phyloP scores from a whole-genome alignment of 2,888 invertebrate genomes.

The Strigamia maritima region DNA sequence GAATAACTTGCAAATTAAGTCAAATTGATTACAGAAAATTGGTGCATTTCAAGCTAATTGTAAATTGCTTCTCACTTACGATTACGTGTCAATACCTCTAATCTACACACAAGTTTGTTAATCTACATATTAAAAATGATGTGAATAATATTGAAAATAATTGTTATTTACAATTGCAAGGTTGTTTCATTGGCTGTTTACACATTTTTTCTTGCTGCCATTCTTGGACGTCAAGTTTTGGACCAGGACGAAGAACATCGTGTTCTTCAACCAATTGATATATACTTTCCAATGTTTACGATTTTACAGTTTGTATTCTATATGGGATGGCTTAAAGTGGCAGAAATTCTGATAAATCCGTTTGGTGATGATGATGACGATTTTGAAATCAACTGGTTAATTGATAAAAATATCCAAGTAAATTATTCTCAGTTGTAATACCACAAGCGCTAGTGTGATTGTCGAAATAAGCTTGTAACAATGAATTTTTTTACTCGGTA shows the following conservation, averaged over 20 bases:
- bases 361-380: constrained; percentile 53
- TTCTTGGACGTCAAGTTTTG: constrained; percentile 82
- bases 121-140: constrained; percentile 48
- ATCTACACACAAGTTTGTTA: constrained; percentile 75
- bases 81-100: constrained; percentile 76
- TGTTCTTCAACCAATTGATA: constrained; percentile 41
- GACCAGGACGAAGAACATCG: constrained; percentile 54
- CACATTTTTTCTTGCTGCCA: constrained; percentile 82
- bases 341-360: constrained; percentile 53
- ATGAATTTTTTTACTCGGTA: too few species aligned
- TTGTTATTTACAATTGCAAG: constrained; percentile 54
- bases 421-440: too few species aligned
- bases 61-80: constrained; percentile 65
- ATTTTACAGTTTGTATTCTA: constrained; percentile 44
- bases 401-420: constrained; percentile 54
- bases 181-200: constrained; percentile 88
- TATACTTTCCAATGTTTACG: constrained; percentile 42
- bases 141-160: neutral
- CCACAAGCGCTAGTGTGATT: too few species aligned
- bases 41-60: constrained; percentile 79
- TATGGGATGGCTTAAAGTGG: constrained; percentile 47
- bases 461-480: too few species aligned
- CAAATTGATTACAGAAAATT: constrained; percentile 59
- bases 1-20: neutral
- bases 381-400: constrained; percentile 50